Evolutionary conservation across 2,797 vertebrate species (phyloP).

Genomic region (Arrhamphus sclerolepis): DNA sequence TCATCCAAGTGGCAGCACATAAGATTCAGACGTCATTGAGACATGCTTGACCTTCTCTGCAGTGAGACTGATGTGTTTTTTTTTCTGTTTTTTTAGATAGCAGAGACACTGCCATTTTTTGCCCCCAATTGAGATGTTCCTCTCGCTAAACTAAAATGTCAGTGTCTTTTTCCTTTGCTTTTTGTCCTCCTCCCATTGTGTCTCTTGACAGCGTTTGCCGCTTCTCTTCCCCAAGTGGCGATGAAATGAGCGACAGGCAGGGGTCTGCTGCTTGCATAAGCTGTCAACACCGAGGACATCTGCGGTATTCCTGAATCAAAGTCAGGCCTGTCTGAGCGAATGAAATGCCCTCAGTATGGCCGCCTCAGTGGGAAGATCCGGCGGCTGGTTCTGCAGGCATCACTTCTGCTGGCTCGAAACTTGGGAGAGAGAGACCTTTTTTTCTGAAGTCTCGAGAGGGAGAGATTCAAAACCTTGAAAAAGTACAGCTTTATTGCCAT

Average conservation of each 20-base stretch:
- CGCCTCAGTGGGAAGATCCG: conserved; percentile 36
- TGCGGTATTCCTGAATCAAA: conserved; percentile 67
- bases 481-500: no score
- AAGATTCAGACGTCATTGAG: conserved; percentile 6
- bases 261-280: conserved; percentile 46
- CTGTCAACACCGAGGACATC: conserved; percentile 50
- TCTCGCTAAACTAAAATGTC: conserved; percentile 16
- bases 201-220: conserved; percentile 8
- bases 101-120: neutral
- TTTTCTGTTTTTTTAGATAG: conserved; percentile 25
- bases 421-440: neutral
- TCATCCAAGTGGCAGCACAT: conserved; percentile 13
- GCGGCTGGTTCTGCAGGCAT: conserved; percentile 28
- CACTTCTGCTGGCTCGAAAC: conserved; percentile 23
- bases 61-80: conserved; percentile 1
- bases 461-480: no score
- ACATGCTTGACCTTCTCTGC: conserved; percentile 46
- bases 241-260: conserved; percentile 32
- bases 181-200: conserved; percentile 25
- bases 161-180: conserved; percentile 20
- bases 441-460: no score
- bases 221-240: conserved; percentile 31
- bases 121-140: conserved; percentile 23
- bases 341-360: conserved; percentile 55
- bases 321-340: conserved; percentile 53